Evolutionary conservation across 1,140 invertebrate species (phyloP), one percentile per base, ranked within the genome.

Genomic region (Sipha flava): DNA sequence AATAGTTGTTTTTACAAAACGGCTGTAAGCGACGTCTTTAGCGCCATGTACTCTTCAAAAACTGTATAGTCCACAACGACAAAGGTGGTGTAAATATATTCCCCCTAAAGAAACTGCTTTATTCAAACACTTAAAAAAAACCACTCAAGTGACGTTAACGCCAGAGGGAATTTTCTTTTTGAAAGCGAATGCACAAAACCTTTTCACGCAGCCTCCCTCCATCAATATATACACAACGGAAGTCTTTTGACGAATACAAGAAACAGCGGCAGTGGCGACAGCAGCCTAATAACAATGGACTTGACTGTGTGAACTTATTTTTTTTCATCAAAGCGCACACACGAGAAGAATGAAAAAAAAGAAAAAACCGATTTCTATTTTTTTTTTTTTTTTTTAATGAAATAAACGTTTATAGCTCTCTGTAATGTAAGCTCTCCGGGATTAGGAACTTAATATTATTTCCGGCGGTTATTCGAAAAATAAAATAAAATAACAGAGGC

Each of bases 41-140:
- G 21, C 70, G 0, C 21, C 47, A n/a, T n/a, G n/a, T n/a, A n/a
- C 47, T 34, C 3, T 7, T 34, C 29, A 26, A 70, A 45, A 70
- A 43, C 40, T 47, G 66, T n/a, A 29, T 34, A 6, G 70, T 37
- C 29, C 29, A 18, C n/a, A 43, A 18, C 49, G 5, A 16, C 49
- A 40, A 21, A 9, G 4, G 34, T 14, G 62, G 66, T 23, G 68
- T 2, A 14, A 37, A 54, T 54, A 54, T 54, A 77, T 59, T 77
- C 52, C n/a, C 34, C 52, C n/a, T n/a, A 77, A 77, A 77, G 52
- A 77, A 77, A 77, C 73, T 34, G 73, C 52, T 77, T 77, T 77
- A 52, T 77, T 77, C 73, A 77, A 77, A 77, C 52, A 77, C 73
- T 77, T 16, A 52, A 77, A 49, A 64, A 73, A 52, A 77, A 77